Evolutionary conservation across 1,140 invertebrate species (phyloP).

Genomic region (Orius insidiosus): DNA sequence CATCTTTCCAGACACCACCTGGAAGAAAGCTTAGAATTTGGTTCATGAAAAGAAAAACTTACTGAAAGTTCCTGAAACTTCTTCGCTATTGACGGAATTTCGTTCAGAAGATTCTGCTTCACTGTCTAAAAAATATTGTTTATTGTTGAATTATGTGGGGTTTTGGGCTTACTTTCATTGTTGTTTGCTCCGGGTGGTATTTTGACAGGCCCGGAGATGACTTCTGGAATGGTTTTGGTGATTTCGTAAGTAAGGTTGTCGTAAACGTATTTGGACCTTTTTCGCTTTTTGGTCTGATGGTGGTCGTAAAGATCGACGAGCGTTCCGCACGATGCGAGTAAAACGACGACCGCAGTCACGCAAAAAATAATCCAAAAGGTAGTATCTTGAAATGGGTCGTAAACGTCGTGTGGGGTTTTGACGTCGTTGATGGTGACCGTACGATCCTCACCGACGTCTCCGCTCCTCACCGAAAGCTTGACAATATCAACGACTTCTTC

Average conservation of each 20-base stretch:
- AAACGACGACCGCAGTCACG: constrained; percentile 14
- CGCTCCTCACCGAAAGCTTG: constrained; percentile 30
- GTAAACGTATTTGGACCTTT: constrained; percentile 17
- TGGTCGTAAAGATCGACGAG: constrained; percentile 17
- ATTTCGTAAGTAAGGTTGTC: constrained; percentile 21
- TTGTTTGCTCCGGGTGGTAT: constrained; percentile 12
- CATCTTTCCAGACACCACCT: constrained; percentile 39
- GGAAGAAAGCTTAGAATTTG: neutral
- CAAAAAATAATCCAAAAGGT: constrained; percentile 55
- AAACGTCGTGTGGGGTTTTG: constrained; percentile 44
- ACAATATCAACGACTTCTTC: constrained; percentile 40
- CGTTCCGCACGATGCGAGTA: constrained; percentile 16
- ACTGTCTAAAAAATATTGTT: constrained; percentile 6
- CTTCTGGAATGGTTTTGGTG: constrained; percentile 14
- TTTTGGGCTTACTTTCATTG: constrained; percentile 12
- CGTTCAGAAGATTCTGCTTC: constrained; percentile 17
- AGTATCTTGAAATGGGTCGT: constrained; percentile 43
- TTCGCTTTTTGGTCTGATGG: constrained; percentile 8
- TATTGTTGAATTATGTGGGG: neutral
- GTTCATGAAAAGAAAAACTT: too few species aligned
- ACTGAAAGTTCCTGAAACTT: constrained; percentile 5
- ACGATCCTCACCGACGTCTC: constrained; percentile 23
- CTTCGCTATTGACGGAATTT: constrained; percentile 19
- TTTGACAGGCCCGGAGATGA: constrained; percentile 2
- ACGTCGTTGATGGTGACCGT: constrained; percentile 33